Evolutionary conservation across 2,797 vertebrate species (phyloP).

Genomic region (Spinus olivaceus): DNA sequence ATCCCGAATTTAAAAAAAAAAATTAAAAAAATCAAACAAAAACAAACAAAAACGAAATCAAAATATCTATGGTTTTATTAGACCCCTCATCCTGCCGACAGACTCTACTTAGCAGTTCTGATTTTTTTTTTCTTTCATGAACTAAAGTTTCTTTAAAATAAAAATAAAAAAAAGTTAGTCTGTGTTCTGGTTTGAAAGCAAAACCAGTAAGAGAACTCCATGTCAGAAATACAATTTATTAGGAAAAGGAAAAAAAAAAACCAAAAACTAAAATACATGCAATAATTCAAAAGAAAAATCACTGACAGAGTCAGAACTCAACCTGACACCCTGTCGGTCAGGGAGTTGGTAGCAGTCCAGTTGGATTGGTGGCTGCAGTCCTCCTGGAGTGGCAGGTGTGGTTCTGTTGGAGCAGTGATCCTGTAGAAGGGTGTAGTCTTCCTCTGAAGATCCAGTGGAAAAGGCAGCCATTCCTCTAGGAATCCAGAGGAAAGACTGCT

Average conservation of each 20-base stretch:
- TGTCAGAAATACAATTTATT: neutral
- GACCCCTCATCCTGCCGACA: neutral
- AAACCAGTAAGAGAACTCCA: neutral
- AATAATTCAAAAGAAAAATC: neutral
- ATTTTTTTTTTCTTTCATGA: neutral
- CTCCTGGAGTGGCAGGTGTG: neutral
- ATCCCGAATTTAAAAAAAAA: neutral
- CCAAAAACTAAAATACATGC: neutral
- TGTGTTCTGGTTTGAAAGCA: neutral
- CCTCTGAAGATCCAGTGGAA: neutral
- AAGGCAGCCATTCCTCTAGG: neutral
- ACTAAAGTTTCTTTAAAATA: neutral
- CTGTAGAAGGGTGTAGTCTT: fast-evolving
- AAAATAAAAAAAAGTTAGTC: neutral
- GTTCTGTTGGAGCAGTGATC: neutral
- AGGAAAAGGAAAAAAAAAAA: neutral
- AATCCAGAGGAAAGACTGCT: too few species aligned
- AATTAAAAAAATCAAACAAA: too few species aligned
- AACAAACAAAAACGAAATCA: neutral
- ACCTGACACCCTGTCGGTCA: neutral
- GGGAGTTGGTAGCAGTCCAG: neutral
- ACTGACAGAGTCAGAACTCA: neutral
- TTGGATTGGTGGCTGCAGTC: neutral
- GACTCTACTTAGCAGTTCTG: neutral
- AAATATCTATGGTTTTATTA: neutral